Evolutionary conservation across 92 coral and sea anemone genomes (phyloP).

Genomic region (Zoanthus sociatus): DNA sequence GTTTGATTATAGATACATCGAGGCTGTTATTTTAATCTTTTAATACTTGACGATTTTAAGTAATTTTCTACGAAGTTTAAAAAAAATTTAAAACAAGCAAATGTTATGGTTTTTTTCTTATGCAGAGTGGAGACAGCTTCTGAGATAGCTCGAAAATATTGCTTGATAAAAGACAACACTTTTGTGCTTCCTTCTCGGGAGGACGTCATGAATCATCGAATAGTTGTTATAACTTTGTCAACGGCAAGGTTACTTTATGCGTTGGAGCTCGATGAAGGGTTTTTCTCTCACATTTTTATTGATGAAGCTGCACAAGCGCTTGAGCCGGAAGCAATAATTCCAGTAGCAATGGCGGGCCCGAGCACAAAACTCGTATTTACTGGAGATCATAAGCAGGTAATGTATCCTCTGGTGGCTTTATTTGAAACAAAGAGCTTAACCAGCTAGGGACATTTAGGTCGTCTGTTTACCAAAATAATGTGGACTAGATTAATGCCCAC

Average conservation of each 20-base stretch:
- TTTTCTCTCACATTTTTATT: slow-evolving; percentile 64
- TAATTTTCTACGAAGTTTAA: neutral
- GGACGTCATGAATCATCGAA: slow-evolving; percentile 52
- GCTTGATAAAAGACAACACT: slow-evolving; percentile 35
- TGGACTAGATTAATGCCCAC: too few relatives aligned
- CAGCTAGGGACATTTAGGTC: too few relatives aligned
- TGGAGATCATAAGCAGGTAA: slow-evolving; percentile 75
- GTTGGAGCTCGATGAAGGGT: slow-evolving; percentile 53
- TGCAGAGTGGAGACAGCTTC: slow-evolving; percentile 35
- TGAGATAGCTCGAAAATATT: slow-evolving; percentile 40
- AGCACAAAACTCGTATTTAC: slow-evolving; percentile 64
- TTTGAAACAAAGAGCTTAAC: too few relatives aligned
- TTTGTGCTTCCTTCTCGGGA: slow-evolving; percentile 60
- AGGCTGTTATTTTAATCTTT: too few relatives aligned
- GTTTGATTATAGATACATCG: too few relatives aligned
- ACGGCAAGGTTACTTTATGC: slow-evolving; percentile 47
- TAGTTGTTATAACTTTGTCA: slow-evolving; percentile 50
- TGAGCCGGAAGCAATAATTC: slow-evolving; percentile 61
- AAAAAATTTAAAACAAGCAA: neutral
- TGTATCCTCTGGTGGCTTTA: neutral
- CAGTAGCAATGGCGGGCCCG: slow-evolving; percentile 59
- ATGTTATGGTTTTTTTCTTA: too few relatives aligned
- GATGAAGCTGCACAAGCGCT: slow-evolving; percentile 75
- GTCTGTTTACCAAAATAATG: too few relatives aligned
- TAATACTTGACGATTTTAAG: neutral